phyloP scores from a whole-genome alignment of 1,140 invertebrate genomes.

The Sycophila sp. region DNA sequence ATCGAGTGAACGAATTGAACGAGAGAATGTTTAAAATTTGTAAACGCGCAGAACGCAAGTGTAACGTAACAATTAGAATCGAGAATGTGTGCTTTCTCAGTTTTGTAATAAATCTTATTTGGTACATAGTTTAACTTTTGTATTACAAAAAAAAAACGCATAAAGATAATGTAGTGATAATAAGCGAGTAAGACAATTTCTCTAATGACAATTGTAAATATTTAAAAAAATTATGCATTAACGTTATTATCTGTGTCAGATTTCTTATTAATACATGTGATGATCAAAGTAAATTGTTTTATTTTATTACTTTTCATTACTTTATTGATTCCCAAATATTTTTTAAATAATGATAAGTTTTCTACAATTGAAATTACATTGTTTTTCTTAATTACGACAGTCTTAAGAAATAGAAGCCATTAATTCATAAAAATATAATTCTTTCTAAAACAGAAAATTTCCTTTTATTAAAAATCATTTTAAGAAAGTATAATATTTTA shows the following conservation, averaged over 20 bases:
- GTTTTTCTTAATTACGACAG: no score
- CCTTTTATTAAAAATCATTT: no score
- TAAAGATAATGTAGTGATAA: constrained; percentile 4
- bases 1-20: constrained; percentile 37
- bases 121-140: constrained; percentile 59
- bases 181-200: not conserved
- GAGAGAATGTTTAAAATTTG: constrained; percentile 22
- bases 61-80: constrained; percentile 34
- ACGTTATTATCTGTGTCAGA: constrained; percentile 41
- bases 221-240: constrained; percentile 51
- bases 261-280: constrained; percentile 46
- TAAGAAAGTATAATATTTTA: no score
- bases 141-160: constrained; percentile 43
- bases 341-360: no score
- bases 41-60: constrained; percentile 4
- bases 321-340: not conserved
- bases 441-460: no score
- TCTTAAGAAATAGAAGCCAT: no score
- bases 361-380: no score
- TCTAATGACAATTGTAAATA: constrained; percentile 51
- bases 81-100: constrained; percentile 48
- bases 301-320: no score
- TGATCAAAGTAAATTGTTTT: constrained; percentile 7
- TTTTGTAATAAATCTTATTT: constrained; percentile 56
- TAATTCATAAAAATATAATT: no score